Evolutionary conservation across 2,888 invertebrate genomes (phyloP), one percentile per base, ranked within the genome.

Genomic region (Strigamia crassipes): DNA sequence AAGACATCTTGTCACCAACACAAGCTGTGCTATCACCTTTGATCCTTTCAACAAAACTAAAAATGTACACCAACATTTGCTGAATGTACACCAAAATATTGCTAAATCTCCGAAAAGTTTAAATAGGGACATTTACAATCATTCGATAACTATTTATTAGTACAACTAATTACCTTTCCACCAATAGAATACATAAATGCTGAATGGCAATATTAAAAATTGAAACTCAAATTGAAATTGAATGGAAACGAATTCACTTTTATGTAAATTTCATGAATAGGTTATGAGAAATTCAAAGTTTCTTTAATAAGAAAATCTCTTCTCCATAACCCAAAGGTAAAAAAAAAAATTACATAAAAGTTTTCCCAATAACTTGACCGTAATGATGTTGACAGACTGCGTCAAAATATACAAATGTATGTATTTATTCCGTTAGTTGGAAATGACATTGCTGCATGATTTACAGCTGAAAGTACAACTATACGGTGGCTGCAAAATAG

Each of bases 181-280:
- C 23, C 4, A 51, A 66, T 66, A 8, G 18, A 66, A 61, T 61
- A 61, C 21, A 21, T 18, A 21, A 21, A 18, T 21, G 21, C 61
- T 66, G 23, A 66, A 66, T 18, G 5, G 61, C 12, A 66, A 66
- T 23, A 66, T 27, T 4, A 38, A 38, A 23, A 66, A 66, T 1
- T 66, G 21, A 66, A n/a, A 66, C 12, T 23, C 12, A 66, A 66
- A 66, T 66, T n/a, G 61, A 66, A 66, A 66, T 66, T 66, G 9
- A 66, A 66, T 21, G 61, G 51, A 51, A 66, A 66, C n/a, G 18
- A 66, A 66, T 66, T 66, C 23, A 66, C 61, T 66, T 61, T 66
- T 66, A 66, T 66, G 61, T 18, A 66, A 66, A 66, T 66, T 23
- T 66, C 61, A 66, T 66, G 61, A 66, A 66, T 66, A 18, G 61